Evolutionary conservation across 1,140 invertebrate species (phyloP).

Genomic region (Goniozus legneri): DNA sequence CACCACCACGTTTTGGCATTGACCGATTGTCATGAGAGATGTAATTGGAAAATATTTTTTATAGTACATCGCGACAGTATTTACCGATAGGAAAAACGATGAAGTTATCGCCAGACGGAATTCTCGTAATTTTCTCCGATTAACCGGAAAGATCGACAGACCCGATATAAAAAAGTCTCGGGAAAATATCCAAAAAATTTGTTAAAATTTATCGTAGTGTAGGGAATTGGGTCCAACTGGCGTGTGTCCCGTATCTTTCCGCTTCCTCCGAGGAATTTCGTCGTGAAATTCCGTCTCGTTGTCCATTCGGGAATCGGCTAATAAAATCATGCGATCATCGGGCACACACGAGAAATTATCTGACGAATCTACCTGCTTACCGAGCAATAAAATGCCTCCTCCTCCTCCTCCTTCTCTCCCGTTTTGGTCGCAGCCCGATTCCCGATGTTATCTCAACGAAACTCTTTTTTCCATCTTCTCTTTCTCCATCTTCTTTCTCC

Average conservation of each 20-base stretch:
- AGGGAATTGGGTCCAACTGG: slow-evolving; percentile 34
- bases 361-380: slow-evolving; percentile 52
- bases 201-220: slow-evolving; percentile 13
- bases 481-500: slow-evolving; percentile 17
- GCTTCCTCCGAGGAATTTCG: slow-evolving; percentile 19
- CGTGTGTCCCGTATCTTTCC: slow-evolving; percentile 41
- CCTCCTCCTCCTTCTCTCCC: slow-evolving; percentile 16
- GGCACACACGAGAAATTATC: slow-evolving; percentile 37
- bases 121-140: no score
- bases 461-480: no score
- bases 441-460: slow-evolving; percentile 45
- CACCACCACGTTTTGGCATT: no score
- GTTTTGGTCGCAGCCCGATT: slow-evolving; percentile 21
- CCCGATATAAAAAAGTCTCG: no score
- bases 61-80: no score
- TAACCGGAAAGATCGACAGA: no score
- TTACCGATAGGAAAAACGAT: no score
- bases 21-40: no score
- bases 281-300: slow-evolving; percentile 6
- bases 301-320: slow-evolving; percentile 22
- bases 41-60: no score
- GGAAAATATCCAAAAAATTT: slow-evolving; percentile 17
- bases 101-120: no score
- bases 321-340: slow-evolving; percentile 45
- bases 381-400: slow-evolving; percentile 46